Percentiles rank a stretch among this genome's conserved stretches.
These are phyloP conservation scores for Amblyjoppa fuscipennis DNA, from an alignment of 2,888 invertebrate species.

Conservation along the genomic window DNA sequence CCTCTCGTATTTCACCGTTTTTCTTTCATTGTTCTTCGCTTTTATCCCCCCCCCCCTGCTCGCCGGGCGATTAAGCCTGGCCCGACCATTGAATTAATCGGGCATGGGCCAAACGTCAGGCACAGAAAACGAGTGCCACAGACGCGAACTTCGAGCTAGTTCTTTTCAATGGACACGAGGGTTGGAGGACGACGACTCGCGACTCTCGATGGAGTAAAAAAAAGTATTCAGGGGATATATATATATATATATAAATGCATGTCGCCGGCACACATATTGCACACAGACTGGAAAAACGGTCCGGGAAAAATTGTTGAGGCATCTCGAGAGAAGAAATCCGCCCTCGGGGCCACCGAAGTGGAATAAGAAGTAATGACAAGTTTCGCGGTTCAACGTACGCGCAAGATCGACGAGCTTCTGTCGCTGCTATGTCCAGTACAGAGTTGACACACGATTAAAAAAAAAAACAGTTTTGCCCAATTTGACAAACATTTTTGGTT, in stretches of 20 bases:
- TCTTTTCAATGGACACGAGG: slow-evolving; percentile 47
- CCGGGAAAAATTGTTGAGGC: slow-evolving; percentile 22
- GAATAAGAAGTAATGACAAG: slow-evolving; percentile 53
- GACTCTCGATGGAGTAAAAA: slow-evolving; percentile 9
- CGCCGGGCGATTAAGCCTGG: slow-evolving; percentile 33
- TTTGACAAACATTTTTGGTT: background rate
- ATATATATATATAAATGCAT: slow-evolving; percentile 19
- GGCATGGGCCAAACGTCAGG: slow-evolving; percentile 69
- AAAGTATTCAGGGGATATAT: background rate
- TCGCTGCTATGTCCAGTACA: background rate
- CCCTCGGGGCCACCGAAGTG: slow-evolving; percentile 40
- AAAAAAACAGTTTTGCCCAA: background rate
- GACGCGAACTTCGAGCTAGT: slow-evolving; percentile 63
- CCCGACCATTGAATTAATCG: slow-evolving; percentile 70
- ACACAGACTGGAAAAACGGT: background rate
- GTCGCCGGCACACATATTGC: slow-evolving; percentile 5
- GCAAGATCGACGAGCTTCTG: slow-evolving; percentile 47
- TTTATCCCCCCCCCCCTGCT: slow-evolving; percentile 14
- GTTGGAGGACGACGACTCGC: slow-evolving; percentile 7
- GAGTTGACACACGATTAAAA: background rate
- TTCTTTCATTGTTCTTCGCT: slow-evolving; percentile 45
- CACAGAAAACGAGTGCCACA: slow-evolving; percentile 68
- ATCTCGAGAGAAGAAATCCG: slow-evolving; percentile 40
- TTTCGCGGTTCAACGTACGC: slow-evolving; percentile 55
- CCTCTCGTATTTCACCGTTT: slow-evolving; percentile 30